These are phyloP conservation scores for Rutpela maculata DNA, from an alignment of 2,888 invertebrate species.

Conservation along the genomic window DNA sequence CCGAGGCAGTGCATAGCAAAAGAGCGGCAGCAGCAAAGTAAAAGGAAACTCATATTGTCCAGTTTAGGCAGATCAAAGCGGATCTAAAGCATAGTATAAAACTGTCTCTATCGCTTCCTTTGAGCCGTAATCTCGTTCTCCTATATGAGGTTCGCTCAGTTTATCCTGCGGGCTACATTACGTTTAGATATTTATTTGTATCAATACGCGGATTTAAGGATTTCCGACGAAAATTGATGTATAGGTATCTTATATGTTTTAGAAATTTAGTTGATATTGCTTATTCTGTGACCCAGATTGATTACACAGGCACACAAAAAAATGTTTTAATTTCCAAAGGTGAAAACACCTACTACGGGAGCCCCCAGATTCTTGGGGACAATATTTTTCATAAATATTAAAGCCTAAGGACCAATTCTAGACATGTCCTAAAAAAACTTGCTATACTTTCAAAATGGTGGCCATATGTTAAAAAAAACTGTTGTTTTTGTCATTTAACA, in stretches of 20 bases:
- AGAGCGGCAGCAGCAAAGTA: conserved; percentile 10
- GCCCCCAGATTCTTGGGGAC: too few relatives aligned
- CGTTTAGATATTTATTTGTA: not conserved
- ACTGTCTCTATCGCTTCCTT: conserved; percentile 1
- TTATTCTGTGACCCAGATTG: not conserved
- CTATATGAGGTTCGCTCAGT: not conserved
- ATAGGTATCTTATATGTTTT: not conserved
- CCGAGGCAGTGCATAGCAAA: not conserved
- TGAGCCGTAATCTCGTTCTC: not conserved
- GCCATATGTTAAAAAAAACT: too few relatives aligned
- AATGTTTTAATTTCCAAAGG: too few relatives aligned
- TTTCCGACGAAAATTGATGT: not conserved
- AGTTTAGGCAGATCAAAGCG: conserved; percentile 12
- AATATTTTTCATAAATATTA: too few relatives aligned
- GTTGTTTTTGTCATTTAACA: too few relatives aligned
- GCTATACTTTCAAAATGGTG: too few relatives aligned
- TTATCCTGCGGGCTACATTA: conserved; percentile 7
- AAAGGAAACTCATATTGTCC: conserved; percentile 15
- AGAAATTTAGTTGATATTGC: not conserved
- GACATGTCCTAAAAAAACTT: too few relatives aligned
- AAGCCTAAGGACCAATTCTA: too few relatives aligned
- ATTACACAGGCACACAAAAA: too few relatives aligned
- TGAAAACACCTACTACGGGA: too few relatives aligned
- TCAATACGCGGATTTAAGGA: not conserved
- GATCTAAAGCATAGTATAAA: conserved; percentile 13